Evolutionary conservation across 2,113 vertebrate species (phyloP).

Genomic region (Tautogolabrus adspersus): DNA sequence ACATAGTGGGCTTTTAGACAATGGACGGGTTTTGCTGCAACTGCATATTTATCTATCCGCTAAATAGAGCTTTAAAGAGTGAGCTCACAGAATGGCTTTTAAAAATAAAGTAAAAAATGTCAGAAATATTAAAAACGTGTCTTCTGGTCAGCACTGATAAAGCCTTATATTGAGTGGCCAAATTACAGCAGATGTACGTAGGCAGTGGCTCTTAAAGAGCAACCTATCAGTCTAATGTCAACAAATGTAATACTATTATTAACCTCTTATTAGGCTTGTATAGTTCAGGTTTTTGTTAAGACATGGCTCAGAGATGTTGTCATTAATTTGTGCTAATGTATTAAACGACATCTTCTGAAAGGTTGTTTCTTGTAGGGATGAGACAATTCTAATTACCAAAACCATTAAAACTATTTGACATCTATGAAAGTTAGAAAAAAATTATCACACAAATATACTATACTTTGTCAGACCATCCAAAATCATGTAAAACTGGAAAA

Average conservation of each 20-base stretch:
- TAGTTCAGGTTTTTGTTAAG: background rate
- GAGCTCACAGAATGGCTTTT: no score
- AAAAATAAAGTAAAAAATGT: no score
- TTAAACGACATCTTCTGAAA: slow-evolving; percentile 29
- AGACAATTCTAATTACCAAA: background rate
- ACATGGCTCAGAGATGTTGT: background rate
- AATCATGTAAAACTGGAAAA: no score
- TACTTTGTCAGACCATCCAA: no score
- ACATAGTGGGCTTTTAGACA: slow-evolving; percentile 36
- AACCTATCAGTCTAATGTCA: background rate
- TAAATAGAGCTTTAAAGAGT: no score
- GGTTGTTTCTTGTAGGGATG: background rate
- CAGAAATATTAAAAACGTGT: no score
- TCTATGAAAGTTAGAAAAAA: background rate
- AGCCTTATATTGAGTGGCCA: background rate
- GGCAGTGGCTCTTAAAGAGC: no score
- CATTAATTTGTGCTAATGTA: background rate
- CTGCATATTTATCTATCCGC: background rate
- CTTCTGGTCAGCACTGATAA: no score
- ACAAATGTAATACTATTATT: background rate
- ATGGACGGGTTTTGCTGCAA: slow-evolving; percentile 16
- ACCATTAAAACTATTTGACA: background rate
- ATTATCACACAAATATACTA: no score
- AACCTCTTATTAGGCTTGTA: background rate
- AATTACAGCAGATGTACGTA: background rate